These are phyloP conservation scores for Protosalanx chinensis DNA, from an alignment of 2,797 vertebrate species.

Conservation along the genomic window DNA sequence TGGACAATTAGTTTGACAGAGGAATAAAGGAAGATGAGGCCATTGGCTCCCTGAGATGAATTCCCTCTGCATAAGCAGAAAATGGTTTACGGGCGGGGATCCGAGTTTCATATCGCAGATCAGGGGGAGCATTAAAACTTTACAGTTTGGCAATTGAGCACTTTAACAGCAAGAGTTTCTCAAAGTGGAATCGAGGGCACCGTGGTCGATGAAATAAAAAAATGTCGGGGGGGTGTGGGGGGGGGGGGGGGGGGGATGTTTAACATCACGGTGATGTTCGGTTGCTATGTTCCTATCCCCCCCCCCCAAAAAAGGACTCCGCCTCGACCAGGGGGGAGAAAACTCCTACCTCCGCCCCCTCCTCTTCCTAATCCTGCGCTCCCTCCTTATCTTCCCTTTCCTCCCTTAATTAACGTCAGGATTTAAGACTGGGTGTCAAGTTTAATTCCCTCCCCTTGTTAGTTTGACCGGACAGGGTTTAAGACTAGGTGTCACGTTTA, in stretches of 20 bases:
- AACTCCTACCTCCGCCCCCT: not conserved
- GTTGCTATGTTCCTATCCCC: not conserved
- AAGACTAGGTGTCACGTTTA: conserved; percentile 35
- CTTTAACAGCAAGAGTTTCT: conserved; percentile 44
- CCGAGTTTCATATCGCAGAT: conserved; percentile 51
- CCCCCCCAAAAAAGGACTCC: not conserved
- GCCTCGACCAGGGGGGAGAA: not conserved
- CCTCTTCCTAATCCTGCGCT: not conserved
- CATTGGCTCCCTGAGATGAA: conserved; percentile 59
- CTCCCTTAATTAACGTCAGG: conserved; percentile 23
- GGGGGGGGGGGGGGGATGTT: too few relatives aligned
- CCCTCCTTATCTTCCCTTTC: not conserved
- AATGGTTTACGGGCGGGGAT: conserved; percentile 48
- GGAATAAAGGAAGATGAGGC: conserved; percentile 66
- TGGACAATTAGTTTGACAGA: conserved; percentile 67
- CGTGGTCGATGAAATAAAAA: conserved; percentile 27
- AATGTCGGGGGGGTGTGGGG: too few relatives aligned
- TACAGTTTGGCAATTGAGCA: conserved; percentile 53
- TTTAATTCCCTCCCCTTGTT: conserved; percentile 31
- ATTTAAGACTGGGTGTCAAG: conserved; percentile 36
- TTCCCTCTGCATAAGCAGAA: conserved; percentile 52
- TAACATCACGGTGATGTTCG: not conserved
- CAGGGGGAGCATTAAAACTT: conserved; percentile 56
- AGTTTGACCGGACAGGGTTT: conserved; percentile 16
- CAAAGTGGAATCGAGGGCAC: conserved; percentile 57